These are phyloP conservation scores for Rhineura floridana DNA, from an alignment of 2,113 vertebrate genomes.

Conservation along the genomic window DNA sequence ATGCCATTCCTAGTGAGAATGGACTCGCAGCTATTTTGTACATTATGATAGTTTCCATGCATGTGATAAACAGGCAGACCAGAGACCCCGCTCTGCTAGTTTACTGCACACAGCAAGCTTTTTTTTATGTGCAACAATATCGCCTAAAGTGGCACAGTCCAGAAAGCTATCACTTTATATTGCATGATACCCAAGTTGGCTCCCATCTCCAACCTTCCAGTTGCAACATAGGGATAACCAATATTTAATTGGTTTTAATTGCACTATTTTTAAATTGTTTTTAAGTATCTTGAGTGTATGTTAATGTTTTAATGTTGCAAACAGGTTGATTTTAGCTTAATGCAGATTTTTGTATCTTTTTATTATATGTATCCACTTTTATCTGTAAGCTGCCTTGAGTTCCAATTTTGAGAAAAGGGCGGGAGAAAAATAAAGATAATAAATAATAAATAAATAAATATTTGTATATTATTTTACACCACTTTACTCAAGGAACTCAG, in stretches of 20 bases:
- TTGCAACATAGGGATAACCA: background rate
- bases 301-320: no score
- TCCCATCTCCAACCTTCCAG: background rate
- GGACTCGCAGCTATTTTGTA: background rate
- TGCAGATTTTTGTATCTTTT: no score
- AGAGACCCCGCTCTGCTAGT: background rate
- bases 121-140: background rate
- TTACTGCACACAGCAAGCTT: background rate
- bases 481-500: background rate
- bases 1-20: background rate
- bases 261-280: no score
- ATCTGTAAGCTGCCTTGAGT: no score
- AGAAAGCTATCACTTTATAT: background rate
- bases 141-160: background rate
- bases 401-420: no score
- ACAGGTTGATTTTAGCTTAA: no score
- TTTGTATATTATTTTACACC: background rate
- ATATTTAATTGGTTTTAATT: no score
- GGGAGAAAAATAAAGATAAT: no score
- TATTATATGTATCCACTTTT: no score
- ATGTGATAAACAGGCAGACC: background rate
- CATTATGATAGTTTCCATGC: background rate
- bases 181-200: background rate
- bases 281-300: no score
- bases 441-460: no score